Evolutionary conservation across 2,888 invertebrate genomes (phyloP).

Genomic region (Galerucella nymphaeae): DNA sequence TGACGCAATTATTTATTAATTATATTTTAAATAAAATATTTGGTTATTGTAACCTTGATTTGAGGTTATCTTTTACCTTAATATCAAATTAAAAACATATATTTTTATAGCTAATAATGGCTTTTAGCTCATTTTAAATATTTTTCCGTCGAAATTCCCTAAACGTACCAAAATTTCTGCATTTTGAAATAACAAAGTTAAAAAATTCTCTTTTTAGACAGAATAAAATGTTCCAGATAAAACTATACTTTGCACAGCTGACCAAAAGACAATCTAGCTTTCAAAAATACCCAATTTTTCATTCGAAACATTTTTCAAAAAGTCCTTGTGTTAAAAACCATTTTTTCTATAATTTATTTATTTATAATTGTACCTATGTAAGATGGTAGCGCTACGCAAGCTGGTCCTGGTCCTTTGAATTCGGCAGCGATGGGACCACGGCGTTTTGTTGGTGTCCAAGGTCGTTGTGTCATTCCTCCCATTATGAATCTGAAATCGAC

Average conservation of each 20-base stretch:
- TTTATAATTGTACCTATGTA: conserved; percentile 75
- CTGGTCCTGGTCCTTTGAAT: conserved; percentile 87
- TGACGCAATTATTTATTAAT: neutral
- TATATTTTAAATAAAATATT: neutral
- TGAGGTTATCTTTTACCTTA: conserved; percentile 4
- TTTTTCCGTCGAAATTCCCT: neutral
- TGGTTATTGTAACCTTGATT: neutral
- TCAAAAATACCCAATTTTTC: too few species aligned
- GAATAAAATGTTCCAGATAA: too few species aligned
- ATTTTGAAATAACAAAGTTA: too few species aligned
- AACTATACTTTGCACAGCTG: too few species aligned
- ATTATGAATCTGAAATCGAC: conserved; percentile 56
- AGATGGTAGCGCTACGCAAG: conserved; percentile 83
- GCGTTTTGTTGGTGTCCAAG: conserved; percentile 91
- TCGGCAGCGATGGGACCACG: conserved; percentile 91
- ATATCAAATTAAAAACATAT: neutral
- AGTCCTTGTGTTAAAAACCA: neutral
- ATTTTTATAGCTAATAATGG: neutral
- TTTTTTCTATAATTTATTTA: neutral
- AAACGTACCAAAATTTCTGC: too few species aligned
- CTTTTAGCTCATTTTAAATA: neutral
- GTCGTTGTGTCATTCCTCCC: conserved; percentile 84
- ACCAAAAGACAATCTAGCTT: too few species aligned
- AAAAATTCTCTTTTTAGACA: too few species aligned
- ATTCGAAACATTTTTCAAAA: too few species aligned